Evolutionary conservation across 2,113 vertebrate genomes (phyloP).

Genomic region (Microtus montanus): DNA sequence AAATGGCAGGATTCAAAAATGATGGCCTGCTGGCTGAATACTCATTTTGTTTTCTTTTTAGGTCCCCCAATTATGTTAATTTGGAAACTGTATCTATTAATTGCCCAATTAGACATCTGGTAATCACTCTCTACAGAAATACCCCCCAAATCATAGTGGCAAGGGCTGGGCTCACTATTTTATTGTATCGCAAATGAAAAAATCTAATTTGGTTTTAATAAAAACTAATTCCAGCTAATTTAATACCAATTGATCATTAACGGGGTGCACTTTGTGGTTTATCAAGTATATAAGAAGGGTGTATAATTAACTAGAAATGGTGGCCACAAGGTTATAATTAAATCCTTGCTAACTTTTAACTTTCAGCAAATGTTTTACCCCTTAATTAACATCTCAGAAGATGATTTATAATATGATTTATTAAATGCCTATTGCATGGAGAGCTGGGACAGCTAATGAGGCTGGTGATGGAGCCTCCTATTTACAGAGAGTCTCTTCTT

Average conservation of each 20-base stretch:
- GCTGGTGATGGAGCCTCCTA: slow-evolving; percentile 67
- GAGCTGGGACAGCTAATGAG: slow-evolving; percentile 79
- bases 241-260: slow-evolving; percentile 85
- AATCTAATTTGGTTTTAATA: slow-evolving; percentile 85
- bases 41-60: slow-evolving; percentile 72
- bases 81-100: slow-evolving; percentile 65
- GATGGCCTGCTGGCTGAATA: slow-evolving; percentile 67
- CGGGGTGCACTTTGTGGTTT: slow-evolving; percentile 83
- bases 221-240: slow-evolving; percentile 86
- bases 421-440: slow-evolving; percentile 76
- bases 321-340: slow-evolving; percentile 84
- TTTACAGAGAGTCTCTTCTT: slow-evolving; percentile 67
- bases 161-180: slow-evolving; percentile 67
- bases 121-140: slow-evolving; percentile 68
- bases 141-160: slow-evolving; percentile 61
- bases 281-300: slow-evolving; percentile 83
- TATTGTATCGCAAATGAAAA: slow-evolving; percentile 77
- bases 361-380: slow-evolving; percentile 84
- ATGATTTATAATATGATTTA: slow-evolving; percentile 78
- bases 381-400: slow-evolving; percentile 85
- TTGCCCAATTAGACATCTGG: slow-evolving; percentile 69
- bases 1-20: slow-evolving; percentile 48
- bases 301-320: slow-evolving; percentile 85
- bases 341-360: slow-evolving; percentile 82
- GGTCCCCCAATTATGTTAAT: slow-evolving; percentile 69